A percentile compares a stretch with the other conserved stretches of the same genome.
Evolutionary conservation across 2,113 vertebrate species (phyloP).

Genomic region (Epinephelus lanceolatus): DNA sequence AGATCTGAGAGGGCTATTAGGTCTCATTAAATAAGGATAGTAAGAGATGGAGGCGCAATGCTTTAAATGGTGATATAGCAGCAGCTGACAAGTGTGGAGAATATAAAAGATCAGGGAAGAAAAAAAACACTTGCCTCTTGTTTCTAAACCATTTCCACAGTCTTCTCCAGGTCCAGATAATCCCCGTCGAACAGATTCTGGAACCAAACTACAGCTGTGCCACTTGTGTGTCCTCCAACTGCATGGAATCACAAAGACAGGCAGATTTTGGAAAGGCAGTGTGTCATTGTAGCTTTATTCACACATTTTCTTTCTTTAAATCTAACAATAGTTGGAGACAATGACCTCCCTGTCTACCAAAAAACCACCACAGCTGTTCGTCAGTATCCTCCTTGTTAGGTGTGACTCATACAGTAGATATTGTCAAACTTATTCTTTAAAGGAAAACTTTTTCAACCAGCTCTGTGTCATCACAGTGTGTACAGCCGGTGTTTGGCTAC

Average conservation of each 20-base stretch:
- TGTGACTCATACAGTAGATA: no score
- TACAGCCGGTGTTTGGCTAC: no score
- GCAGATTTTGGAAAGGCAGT: neutral
- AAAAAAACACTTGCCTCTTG: constrained; percentile 87
- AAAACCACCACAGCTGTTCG: neutral
- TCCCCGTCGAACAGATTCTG: constrained; percentile 86
- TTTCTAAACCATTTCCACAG: constrained; percentile 93
- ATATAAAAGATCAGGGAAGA: neutral
- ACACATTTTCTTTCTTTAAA: neutral
- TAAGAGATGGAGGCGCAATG: constrained; percentile 11
- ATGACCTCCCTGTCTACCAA: neutral
- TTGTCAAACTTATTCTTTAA: no score
- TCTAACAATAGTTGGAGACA: no score
- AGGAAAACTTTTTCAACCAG: no score
- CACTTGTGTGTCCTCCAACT: constrained; percentile 94
- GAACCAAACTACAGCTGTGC: constrained; percentile 91
- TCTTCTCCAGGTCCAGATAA: constrained; percentile 83
- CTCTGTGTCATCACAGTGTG: no score
- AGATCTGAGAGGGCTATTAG: constrained; percentile 52
- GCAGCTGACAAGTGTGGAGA: constrained; percentile 24
- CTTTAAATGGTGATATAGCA: constrained; percentile 21
- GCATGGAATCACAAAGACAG: constrained; percentile 56
- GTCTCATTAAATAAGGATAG: constrained; percentile 55
- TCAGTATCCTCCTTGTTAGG: neutral
- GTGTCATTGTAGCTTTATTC: neutral